Base-by-base conservation (phyloP, 2,113 vertebrate genomes). In the Pygoscelis antarcticus region DNA sequence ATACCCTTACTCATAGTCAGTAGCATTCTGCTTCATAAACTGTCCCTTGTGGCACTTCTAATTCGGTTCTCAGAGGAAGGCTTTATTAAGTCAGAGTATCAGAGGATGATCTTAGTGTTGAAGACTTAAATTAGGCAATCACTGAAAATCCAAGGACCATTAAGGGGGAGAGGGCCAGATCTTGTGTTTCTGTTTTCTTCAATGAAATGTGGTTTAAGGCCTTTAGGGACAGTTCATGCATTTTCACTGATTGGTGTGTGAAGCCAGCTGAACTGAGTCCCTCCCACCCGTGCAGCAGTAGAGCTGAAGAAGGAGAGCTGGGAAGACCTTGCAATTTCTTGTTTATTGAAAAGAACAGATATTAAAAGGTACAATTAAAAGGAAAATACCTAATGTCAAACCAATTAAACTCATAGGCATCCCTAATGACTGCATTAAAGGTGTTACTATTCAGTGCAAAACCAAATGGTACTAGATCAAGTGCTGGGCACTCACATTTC, bases 401-500 rank as follows among this genome's bases (percentile, higher is more conserved):
- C 68, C 51, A 90, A 96, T 96, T 96, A 97, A 97, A 97, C 71
- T 87, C 40, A 54, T 68, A 94, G 88, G 78, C 57, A 93, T 92
- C 89, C 86, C 84, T 97, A 95, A 95, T 96, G 89, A 96, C 58
- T 80, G 55, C 38, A 70, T 97, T 97, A 97, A 98, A 98, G 89
- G 57, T 62, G 58, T 91, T 96, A 91, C 87, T 96, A 60, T 93
- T 97, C 96, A 94, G 85, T 97, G 93, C 77, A 96, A 98, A 98
- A 97, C 44, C 95, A 98, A 98, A 98, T 75, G 65, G 93, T 44
- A 65, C 76, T 85, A 93, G 94, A 98, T 98, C 97, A 98, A 98
- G 96, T 98, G 96, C 83, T 83, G 98, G 98, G 97, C 97, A 98
- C 97, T 98, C 95, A 95, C 97, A 93, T 98, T 98, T 98, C 98